Percentiles rank a stretch among this genome's conserved stretches.
phyloP scores from a whole-genome alignment of 2,113 vertebrate genomes.

The Cairina moschata region DNA sequence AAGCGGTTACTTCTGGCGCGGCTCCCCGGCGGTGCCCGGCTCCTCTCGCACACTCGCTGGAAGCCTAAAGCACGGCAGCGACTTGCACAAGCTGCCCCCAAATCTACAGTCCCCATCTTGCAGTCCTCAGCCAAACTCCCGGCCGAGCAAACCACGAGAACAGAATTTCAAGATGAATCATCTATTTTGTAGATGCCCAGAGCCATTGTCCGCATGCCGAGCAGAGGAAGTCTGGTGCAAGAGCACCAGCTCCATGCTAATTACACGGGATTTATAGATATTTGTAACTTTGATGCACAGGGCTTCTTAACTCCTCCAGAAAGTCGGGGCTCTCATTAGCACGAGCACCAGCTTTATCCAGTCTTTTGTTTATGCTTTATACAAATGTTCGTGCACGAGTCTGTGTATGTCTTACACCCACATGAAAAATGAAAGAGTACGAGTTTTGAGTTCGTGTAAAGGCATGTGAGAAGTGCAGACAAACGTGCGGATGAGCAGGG shows the following conservation, averaged over 20 bases:
- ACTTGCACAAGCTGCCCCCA: background rate
- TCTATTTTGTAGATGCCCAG: background rate
- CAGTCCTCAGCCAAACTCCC: background rate
- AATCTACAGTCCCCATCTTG: background rate
- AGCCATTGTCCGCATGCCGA: background rate
- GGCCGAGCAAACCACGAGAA: background rate
- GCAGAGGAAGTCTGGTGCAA: background rate
- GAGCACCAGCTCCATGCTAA: background rate
- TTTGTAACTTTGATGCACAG: background rate
- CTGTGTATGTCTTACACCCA: conserved; percentile 46
- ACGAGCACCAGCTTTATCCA: background rate
- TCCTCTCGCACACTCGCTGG: background rate
- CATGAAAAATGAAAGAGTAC: conserved; percentile 19
- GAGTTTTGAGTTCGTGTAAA: conserved; percentile 29
- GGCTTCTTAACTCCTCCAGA: background rate
- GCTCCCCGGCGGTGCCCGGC: background rate
- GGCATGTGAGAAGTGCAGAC: background rate
- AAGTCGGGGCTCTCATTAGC: background rate
- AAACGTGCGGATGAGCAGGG: conserved; percentile 47
- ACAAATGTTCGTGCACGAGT: background rate
- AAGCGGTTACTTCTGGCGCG: background rate
- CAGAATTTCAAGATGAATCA: background rate
- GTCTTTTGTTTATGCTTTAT: conserved; percentile 18
- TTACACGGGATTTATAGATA: background rate
- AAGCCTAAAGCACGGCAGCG: background rate